These are phyloP conservation scores for Eulimnadia texana DNA, from an alignment of 1,140 invertebrate genomes.

Conservation along the genomic window DNA sequence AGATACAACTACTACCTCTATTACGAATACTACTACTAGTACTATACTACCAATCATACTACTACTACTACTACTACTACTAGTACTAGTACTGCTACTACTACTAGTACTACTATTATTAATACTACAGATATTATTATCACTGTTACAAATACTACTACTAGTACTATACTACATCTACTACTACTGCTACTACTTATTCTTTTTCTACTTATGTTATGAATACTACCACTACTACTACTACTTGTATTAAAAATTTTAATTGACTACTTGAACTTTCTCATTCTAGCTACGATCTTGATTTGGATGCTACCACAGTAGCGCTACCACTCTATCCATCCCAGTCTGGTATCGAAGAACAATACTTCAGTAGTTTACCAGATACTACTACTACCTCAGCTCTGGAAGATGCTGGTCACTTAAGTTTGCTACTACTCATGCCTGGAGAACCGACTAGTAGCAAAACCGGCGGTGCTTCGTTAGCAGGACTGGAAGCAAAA, in stretches of 20 bases:
- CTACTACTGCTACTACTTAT: too few relatives aligned
- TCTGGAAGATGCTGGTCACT: neutral
- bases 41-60: too few relatives aligned
- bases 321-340: constrained; percentile 5
- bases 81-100: too few relatives aligned
- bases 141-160: too few relatives aligned
- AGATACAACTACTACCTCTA: too few relatives aligned
- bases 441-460: neutral
- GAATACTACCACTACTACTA: neutral
- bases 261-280: too few relatives aligned
- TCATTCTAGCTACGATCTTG: neutral
- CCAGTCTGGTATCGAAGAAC: neutral
- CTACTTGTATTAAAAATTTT: neutral
- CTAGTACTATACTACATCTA: too few relatives aligned
- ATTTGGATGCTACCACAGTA: constrained; percentile 13
- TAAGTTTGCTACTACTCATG: constrained; percentile 10
- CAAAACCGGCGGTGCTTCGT: constrained; percentile 3
- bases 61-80: too few relatives aligned
- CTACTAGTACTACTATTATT: too few relatives aligned
- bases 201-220: too few relatives aligned
- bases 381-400: neutral
- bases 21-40: too few relatives aligned
- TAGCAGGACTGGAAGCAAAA: constrained; percentile 4
- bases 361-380: neutral
- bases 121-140: too few relatives aligned